These are phyloP conservation scores for Coptodon rendalli DNA, from an alignment of 2,113 vertebrate genomes.

Conservation along the genomic window DNA sequence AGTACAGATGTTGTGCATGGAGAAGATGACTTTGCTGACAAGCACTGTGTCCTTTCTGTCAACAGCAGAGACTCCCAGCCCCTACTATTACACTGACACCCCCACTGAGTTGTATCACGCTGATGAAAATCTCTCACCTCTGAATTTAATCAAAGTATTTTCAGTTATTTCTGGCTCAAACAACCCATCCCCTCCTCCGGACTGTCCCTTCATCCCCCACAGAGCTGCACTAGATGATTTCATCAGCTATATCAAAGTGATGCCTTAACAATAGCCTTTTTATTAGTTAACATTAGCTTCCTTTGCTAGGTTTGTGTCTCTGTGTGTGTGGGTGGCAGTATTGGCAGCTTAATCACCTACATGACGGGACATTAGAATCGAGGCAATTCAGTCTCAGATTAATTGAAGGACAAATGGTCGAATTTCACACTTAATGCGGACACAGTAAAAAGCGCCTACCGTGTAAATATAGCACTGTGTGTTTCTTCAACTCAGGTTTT, in stretches of 20 bases:
- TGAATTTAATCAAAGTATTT: slow-evolving; percentile 56
- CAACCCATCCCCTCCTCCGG: background rate
- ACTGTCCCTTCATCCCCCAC: background rate
- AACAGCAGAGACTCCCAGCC: slow-evolving; percentile 32
- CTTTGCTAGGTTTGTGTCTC: background rate
- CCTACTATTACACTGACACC: slow-evolving; percentile 24
- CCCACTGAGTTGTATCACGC: slow-evolving; percentile 27
- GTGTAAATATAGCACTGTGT: background rate
- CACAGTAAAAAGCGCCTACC: background rate
- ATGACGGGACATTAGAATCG: background rate
- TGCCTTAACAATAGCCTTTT: slow-evolving; percentile 8
- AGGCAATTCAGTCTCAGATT: slow-evolving; percentile 2
- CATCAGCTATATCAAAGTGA: slow-evolving; percentile 18
- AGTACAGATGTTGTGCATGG: slow-evolving; percentile 42
- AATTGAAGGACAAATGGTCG: slow-evolving; percentile 25
- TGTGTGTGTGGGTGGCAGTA: background rate
- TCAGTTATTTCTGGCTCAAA: slow-evolving; percentile 36
- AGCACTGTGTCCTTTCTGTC: slow-evolving; percentile 57
- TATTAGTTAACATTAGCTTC: slow-evolving; percentile 25
- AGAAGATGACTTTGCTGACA: slow-evolving; percentile 74
- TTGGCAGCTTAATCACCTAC: slow-evolving; percentile 34
- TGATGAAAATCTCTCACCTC: slow-evolving; percentile 59
- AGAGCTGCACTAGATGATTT: background rate
- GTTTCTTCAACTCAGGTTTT: background rate
- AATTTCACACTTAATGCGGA: background rate